Evolutionary conservation across 2,888 invertebrate genomes (phyloP).

Genomic region (Drosophila flavopinicola): DNA sequence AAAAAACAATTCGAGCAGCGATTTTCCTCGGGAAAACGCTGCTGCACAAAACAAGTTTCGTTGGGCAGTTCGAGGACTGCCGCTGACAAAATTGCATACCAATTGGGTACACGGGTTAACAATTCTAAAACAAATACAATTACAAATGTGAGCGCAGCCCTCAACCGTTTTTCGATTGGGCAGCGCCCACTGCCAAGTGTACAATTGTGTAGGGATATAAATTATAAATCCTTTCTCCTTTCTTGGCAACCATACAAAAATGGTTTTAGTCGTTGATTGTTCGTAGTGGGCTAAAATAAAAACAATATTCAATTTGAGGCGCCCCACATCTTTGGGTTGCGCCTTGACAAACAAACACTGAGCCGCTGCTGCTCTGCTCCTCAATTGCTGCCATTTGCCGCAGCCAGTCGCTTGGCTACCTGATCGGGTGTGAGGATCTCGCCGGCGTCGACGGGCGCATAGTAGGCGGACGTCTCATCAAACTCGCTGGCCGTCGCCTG

Average conservation of each 20-base stretch:
- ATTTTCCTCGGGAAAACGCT: slow-evolving; percentile 29
- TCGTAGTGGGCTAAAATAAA: slow-evolving; percentile 36
- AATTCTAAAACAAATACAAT: slow-evolving; percentile 53
- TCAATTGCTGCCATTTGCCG: slow-evolving; percentile 72
- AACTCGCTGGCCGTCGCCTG: slow-evolving; percentile 94
- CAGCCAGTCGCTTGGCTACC: slow-evolving; percentile 82
- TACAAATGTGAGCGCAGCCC: slow-evolving; percentile 38
- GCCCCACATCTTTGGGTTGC: slow-evolving; percentile 4
- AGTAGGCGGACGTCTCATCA: slow-evolving; percentile 94
- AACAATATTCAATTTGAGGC: slow-evolving; percentile 9
- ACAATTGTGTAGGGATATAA: slow-evolving; percentile 16
- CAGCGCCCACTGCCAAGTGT: slow-evolving; percentile 39
- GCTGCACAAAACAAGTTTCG: slow-evolving; percentile 36
- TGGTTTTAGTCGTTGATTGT: slow-evolving; percentile 26
- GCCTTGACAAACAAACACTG: slow-evolving; percentile 40
- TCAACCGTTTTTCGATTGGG: not conserved
- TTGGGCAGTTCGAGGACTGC: slow-evolving; percentile 15
- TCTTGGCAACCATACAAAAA: slow-evolving; percentile 23
- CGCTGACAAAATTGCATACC: slow-evolving; percentile 40
- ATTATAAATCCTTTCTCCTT: slow-evolving; percentile 1
- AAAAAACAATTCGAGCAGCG: slow-evolving; percentile 28
- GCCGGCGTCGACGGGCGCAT: slow-evolving; percentile 92
- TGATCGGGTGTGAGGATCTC: slow-evolving; percentile 86
- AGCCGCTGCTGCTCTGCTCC: slow-evolving; percentile 46
- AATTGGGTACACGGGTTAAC: slow-evolving; percentile 11